Evolutionary conservation across 2,113 vertebrate species (phyloP), one percentile per base, ranked within the genome.

Genomic region (Malaclemys terrapin): DNA sequence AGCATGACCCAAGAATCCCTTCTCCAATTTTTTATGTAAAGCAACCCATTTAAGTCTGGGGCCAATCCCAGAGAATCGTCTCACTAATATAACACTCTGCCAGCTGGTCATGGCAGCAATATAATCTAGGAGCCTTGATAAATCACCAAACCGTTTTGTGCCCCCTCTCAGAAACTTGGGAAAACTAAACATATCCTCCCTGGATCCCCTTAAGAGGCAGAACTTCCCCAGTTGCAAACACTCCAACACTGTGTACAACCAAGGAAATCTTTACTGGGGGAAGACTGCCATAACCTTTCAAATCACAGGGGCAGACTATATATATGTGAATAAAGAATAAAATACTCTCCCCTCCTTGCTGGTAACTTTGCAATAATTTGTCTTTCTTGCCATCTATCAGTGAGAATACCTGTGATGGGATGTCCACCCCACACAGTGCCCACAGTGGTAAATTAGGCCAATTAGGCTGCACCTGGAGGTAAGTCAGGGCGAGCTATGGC

Each of bases 381-480:
- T 62, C 59, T 62, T 31, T 3, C 88, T 79, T 50, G 49, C 5
- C 1, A 12, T 4, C 19, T 49, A 11, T 4, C 10, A 45, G 8
- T 38, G 80, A 27, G 2, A 81, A 0, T 35, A 81, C 56, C 27
- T 22, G 3, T 65, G 0, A 0, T 42, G 59, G 29, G 12, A 31
- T 62, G 29, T 35, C 29, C 31, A 16, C 29, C 12, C 31, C 29
- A 16, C 13, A 62, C 14, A 16, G 11, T 31, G 31, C 29, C 59
- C 3, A 2, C 12, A 59, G 12, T 6, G 13, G 59, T 62, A 62
- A 62, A 62, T 62, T 31, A 62, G 13, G 29, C 59, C 29, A 62
- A 16, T 62, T 62, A 65, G 62, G 31, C 16, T 65, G 31, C 62
- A 35, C 16, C 16, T 65, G 62, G 31, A n/a, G 31, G 8, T n/a